These are phyloP conservation scores for Lordiphosa clarofinis DNA, from an alignment of 1,140 invertebrate genomes.

Conservation along the genomic window DNA sequence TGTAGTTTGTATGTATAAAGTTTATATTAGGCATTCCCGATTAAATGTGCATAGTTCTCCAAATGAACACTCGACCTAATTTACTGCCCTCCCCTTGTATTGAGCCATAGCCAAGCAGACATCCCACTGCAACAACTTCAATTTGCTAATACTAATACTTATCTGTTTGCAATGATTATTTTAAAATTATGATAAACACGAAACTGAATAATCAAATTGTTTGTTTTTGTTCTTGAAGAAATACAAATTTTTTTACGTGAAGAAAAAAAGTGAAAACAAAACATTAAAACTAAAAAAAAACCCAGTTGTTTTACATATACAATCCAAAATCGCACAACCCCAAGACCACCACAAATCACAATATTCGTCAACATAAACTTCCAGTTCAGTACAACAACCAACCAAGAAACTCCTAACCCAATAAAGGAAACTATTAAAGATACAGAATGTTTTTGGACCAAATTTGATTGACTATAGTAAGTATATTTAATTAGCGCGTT, in stretches of 20 bases:
- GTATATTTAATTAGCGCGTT: too few relatives aligned
- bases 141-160: constrained; percentile 55
- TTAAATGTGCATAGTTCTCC: constrained; percentile 21
- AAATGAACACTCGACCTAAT: constrained; percentile 4
- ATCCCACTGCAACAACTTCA: constrained; percentile 28
- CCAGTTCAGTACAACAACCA: constrained; percentile 52
- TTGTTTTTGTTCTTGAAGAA: constrained; percentile 74
- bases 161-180: constrained; percentile 76
- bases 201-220: constrained; percentile 72
- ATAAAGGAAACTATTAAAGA: constrained; percentile 68
- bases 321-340: constrained; percentile 7
- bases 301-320: constrained; percentile 63
- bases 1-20: constrained; percentile 73
- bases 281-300: constrained; percentile 53
- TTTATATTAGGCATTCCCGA: constrained; percentile 62
- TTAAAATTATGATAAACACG: constrained; percentile 59
- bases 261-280: constrained; percentile 58
- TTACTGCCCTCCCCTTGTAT: constrained; percentile 2
- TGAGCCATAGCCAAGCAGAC: constrained; percentile 15
- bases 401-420: constrained; percentile 24
- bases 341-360: constrained; percentile 10
- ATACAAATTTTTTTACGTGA: constrained; percentile 76
- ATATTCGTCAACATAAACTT: constrained; percentile 32
- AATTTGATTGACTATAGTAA: neutral
- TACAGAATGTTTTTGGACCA: constrained; percentile 55